phyloP scores from a whole-genome alignment of 2,113 vertebrate genomes.

The Datnioides undecimradiatus region DNA sequence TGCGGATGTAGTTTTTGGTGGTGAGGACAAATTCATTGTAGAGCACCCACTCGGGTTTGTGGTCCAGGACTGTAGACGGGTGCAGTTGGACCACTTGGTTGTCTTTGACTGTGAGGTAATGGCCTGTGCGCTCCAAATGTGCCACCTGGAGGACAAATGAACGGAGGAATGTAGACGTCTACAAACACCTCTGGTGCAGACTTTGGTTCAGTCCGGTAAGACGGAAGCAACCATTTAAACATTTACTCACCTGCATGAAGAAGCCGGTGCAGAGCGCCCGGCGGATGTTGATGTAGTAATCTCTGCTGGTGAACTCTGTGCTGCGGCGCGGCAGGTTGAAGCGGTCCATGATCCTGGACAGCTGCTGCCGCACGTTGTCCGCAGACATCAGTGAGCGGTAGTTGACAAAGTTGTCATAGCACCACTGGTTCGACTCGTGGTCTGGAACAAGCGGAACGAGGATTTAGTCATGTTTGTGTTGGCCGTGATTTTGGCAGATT shows the following conservation, averaged over 20 bases:
- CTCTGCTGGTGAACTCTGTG: slow-evolving; percentile 99
- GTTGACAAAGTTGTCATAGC: slow-evolving; percentile 99
- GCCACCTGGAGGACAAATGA: slow-evolving; percentile 87
- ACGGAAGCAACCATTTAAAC: background rate
- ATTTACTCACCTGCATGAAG: slow-evolving; percentile 94
- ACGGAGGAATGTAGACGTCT: background rate
- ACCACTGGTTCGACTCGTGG: slow-evolving; percentile 99
- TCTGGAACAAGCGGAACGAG: slow-evolving; percentile 80
- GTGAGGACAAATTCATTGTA: slow-evolving; percentile 99
- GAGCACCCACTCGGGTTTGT: slow-evolving; percentile 99
- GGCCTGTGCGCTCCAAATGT: slow-evolving; percentile 97
- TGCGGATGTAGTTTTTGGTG: slow-evolving; percentile 99
- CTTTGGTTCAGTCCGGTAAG: too few species aligned
- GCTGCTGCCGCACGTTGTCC: slow-evolving; percentile 99
- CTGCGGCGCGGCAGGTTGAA: slow-evolving; percentile 98
- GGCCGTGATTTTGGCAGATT: too few species aligned
- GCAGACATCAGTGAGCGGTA: slow-evolving; percentile 99
- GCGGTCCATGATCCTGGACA: slow-evolving; percentile 99
- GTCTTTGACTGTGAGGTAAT: slow-evolving; percentile 99
- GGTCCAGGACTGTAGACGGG: slow-evolving; percentile 98
- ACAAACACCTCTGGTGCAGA: too few species aligned
- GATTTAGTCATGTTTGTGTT: too few species aligned
- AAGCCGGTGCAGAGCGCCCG: slow-evolving; percentile 98
- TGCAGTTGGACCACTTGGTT: slow-evolving; percentile 99
- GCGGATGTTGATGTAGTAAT: slow-evolving; percentile 99